These are phyloP conservation scores for Ethmia dodecea DNA, from an alignment of 2,888 invertebrate species.

Conservation along the genomic window DNA sequence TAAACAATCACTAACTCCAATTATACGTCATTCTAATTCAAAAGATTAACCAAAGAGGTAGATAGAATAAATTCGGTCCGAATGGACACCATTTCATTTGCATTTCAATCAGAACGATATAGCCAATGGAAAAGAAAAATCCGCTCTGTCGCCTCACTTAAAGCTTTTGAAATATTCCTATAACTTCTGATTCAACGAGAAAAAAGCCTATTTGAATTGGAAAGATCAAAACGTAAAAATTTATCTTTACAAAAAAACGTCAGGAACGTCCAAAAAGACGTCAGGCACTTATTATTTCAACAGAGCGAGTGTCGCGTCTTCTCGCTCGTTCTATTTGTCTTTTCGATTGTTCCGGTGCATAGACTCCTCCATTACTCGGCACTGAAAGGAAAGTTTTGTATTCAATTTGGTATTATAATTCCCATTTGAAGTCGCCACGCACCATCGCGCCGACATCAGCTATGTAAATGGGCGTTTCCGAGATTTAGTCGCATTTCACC, in stretches of 20 bases:
- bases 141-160: constrained; percentile 70
- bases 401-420: constrained; percentile 80
- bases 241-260: constrained; percentile 65
- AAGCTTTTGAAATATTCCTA: constrained; percentile 75
- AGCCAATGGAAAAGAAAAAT: constrained; percentile 71
- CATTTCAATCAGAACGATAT: constrained; percentile 75
- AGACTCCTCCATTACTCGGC: constrained; percentile 76
- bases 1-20: too few relatives aligned
- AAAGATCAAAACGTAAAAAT: constrained; percentile 76
- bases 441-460: constrained; percentile 76
- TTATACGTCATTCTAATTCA: constrained; percentile 41
- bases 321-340: constrained; percentile 73
- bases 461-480: constrained; percentile 76
- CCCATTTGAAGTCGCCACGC: constrained; percentile 77
- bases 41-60: constrained; percentile 55
- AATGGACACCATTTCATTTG: constrained; percentile 71
- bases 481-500: constrained; percentile 65
- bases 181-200: constrained; percentile 70
- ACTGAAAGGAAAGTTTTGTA: constrained; percentile 79
- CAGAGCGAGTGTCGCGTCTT: constrained; percentile 67
- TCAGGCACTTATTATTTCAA: constrained; percentile 74
- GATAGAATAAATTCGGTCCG: constrained; percentile 65
- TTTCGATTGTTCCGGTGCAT: constrained; percentile 77
- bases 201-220: constrained; percentile 75
- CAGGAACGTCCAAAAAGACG: constrained; percentile 69